Evolutionary conservation across 2,113 vertebrate species (phyloP).

Genomic region (Fregetta grallaria): DNA sequence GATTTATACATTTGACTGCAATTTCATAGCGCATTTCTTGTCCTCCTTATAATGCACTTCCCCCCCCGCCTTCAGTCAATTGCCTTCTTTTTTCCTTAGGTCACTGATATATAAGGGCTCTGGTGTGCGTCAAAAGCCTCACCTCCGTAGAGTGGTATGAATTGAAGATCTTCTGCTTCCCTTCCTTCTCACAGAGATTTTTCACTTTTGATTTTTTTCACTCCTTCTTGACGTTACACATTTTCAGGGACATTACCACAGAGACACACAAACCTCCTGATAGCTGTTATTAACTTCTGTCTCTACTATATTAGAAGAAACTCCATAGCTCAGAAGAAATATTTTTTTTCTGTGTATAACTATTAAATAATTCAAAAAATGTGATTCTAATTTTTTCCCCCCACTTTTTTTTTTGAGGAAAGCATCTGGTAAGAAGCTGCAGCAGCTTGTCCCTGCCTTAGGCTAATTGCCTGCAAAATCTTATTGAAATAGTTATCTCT

Average conservation of each 20-base stretch:
- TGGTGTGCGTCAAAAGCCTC: background rate
- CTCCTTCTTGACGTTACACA: background rate
- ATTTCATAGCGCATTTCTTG: background rate
- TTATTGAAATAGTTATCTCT: background rate
- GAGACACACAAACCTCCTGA: background rate
- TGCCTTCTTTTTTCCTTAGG: background rate
- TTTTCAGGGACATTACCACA: background rate
- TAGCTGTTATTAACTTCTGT: background rate
- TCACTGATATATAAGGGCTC: background rate
- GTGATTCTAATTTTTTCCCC: rapidly evolving
- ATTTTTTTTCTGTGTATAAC: background rate
- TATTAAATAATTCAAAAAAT: background rate
- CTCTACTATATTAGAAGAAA: background rate
- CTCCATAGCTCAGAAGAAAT: background rate
- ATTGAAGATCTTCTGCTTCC: background rate
- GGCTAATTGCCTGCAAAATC: background rate
- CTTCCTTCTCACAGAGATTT: background rate
- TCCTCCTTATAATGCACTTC: background rate
- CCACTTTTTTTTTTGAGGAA: rapidly evolving
- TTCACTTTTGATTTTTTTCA: background rate
- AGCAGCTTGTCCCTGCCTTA: background rate
- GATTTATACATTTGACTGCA: background rate
- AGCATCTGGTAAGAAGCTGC: background rate
- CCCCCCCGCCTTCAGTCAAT: background rate
- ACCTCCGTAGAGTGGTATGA: background rate